Evolutionary conservation across 1,140 invertebrate genomes (phyloP).

Genomic region (Sycobia sp.): DNA sequence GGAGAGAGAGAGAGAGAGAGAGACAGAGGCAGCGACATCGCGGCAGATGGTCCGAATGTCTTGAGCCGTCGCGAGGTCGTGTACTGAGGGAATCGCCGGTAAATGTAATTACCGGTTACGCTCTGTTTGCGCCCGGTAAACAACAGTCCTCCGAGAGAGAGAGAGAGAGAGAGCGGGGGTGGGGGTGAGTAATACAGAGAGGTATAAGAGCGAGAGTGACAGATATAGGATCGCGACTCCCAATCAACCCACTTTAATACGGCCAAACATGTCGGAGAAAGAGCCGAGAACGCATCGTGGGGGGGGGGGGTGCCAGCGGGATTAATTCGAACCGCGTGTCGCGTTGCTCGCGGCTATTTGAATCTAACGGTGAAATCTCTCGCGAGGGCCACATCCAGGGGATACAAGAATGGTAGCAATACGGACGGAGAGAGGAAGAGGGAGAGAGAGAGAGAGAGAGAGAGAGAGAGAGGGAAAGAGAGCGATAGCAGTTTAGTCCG

Average conservation of each 20-base stretch:
- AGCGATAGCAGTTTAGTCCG: neutral
- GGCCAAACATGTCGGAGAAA: conserved; percentile 41
- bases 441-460: too few relatives aligned
- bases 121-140: conserved; percentile 52
- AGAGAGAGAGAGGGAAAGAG: neutral
- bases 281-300: neutral
- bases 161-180: too few relatives aligned
- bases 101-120: conserved; percentile 59
- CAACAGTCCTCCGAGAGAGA: too few relatives aligned
- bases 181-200: too few relatives aligned
- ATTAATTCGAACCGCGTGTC: too few relatives aligned
- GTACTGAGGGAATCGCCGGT: conserved; percentile 53
- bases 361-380: conserved; percentile 20
- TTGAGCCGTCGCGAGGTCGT: too few relatives aligned
- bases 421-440: too few relatives aligned
- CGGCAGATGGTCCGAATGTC: too few relatives aligned
- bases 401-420: conserved; percentile 15
- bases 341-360: conserved; percentile 20
- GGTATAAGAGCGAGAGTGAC: too few relatives aligned
- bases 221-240: neutral
- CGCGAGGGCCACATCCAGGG: neutral
- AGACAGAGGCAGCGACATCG: too few relatives aligned
- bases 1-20: too few relatives aligned
- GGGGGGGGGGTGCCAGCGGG: too few relatives aligned
- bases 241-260: conserved; percentile 41